These are phyloP conservation scores for Autographa pulchrina DNA, from an alignment of 2,888 invertebrate genomes.

Conservation along the genomic window DNA sequence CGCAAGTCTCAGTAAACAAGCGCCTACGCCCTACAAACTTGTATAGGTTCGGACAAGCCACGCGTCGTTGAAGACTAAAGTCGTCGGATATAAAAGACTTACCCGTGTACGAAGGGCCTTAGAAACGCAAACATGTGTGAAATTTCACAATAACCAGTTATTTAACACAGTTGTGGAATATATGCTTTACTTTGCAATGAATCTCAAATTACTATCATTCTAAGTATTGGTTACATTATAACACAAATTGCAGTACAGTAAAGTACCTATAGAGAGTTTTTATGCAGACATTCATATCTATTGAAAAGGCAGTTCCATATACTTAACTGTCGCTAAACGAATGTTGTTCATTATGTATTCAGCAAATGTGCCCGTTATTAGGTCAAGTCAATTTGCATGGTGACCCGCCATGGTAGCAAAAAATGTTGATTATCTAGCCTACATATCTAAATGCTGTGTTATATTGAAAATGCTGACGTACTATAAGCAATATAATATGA, in stretches of 20 bases:
- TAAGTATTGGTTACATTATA: no score
- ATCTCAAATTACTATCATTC: conserved; percentile 30
- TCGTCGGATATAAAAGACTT: no score
- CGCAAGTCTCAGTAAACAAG: no score
- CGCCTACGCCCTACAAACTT: no score
- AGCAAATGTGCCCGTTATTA: conserved; percentile 45
- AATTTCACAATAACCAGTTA: conserved; percentile 45
- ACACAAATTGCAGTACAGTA: no score
- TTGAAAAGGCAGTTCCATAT: background rate
- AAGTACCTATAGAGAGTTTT: no score
- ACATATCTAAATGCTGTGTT: conserved; percentile 41
- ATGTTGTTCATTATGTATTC: conserved; percentile 45
- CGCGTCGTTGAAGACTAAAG: no score
- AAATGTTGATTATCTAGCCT: conserved; percentile 41
- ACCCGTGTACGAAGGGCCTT: background rate
- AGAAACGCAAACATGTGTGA: conserved; percentile 7
- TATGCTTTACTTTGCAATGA: conserved; percentile 16
- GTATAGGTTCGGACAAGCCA: no score
- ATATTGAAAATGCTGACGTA: conserved; percentile 2
- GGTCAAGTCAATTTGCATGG: conserved; percentile 58
- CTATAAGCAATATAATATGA: background rate
- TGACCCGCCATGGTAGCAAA: conserved; percentile 33
- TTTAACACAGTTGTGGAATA: conserved; percentile 36
- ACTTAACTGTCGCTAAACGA: conserved; percentile 26
- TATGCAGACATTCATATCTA: background rate